Evolutionary conservation across 2,113 vertebrate genomes (phyloP).

Genomic region (Bathybates hornii): DNA sequence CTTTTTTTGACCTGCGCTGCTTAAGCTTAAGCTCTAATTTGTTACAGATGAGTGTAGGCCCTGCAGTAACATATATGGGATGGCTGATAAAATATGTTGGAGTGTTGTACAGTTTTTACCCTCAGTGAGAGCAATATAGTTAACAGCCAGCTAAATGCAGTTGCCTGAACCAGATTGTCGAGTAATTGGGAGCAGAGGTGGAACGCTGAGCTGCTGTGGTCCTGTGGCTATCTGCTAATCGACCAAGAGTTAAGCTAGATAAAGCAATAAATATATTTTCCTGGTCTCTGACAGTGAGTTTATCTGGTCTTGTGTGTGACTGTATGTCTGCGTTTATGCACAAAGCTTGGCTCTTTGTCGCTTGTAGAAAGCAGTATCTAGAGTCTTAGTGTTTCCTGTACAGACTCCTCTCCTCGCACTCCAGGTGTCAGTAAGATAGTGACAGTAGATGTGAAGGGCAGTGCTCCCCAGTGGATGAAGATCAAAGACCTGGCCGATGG

Average conservation of each 20-base stretch:
- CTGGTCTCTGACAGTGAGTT: not conserved
- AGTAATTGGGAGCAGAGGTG: slow-evolving; percentile 66
- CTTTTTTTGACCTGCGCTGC: slow-evolving; percentile 29
- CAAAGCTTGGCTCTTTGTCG: slow-evolving; percentile 32
- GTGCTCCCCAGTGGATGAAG: slow-evolving; percentile 89
- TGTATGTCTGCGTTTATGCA: not conserved
- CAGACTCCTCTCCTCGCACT: slow-evolving; percentile 75
- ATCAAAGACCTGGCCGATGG: slow-evolving; percentile 93
- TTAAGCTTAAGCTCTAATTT: slow-evolving; percentile 49
- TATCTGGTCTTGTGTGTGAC: not conserved
- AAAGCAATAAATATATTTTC: not conserved
- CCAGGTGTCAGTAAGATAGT: slow-evolving; percentile 98
- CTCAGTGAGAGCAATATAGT: slow-evolving; percentile 25
- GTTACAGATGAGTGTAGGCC: slow-evolving; percentile 46
- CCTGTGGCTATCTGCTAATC: slow-evolving; percentile 32
- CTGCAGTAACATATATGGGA: slow-evolving; percentile 35
- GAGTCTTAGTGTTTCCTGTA: slow-evolving; percentile 72
- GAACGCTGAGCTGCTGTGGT: slow-evolving; percentile 39
- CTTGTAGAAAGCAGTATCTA: slow-evolving; percentile 63
- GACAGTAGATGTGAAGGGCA: slow-evolving; percentile 94
- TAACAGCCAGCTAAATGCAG: slow-evolving; percentile 45
- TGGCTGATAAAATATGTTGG: slow-evolving; percentile 27
- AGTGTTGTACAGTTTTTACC: slow-evolving; percentile 33
- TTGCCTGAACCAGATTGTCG: slow-evolving; percentile 45
- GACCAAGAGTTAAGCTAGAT: slow-evolving; percentile 14